phyloP scores from a whole-genome alignment of 92 coral and sea anemone genomes.

The Virgularia gustaviana region DNA sequence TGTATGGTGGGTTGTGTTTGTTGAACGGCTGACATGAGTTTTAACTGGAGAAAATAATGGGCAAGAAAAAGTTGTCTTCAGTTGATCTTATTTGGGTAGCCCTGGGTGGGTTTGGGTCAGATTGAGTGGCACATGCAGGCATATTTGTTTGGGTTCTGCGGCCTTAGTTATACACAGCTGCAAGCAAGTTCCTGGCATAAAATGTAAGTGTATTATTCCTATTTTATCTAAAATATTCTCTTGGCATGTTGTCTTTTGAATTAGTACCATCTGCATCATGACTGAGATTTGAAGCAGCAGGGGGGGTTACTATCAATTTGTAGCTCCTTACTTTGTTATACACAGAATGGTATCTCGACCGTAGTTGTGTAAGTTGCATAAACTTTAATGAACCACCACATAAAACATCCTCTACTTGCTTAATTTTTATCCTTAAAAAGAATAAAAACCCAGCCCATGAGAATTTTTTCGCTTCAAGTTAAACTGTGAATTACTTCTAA shows the following conservation, averaged over 20 bases:
- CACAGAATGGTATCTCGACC: constrained; percentile 78
- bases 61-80: not conserved
- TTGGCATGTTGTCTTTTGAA: too few species aligned
- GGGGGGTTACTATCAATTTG: not conserved
- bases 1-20: constrained; percentile 98
- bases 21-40: constrained; percentile 93
- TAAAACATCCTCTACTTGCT: constrained; percentile 74
- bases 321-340: constrained; percentile 72
- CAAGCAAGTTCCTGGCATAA: too few species aligned
- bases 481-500: not conserved
- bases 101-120: not conserved
- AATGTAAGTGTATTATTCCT: too few species aligned
- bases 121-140: not conserved
- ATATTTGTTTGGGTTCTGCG: too few species aligned
- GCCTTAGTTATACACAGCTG: too few species aligned
- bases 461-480: not conserved
- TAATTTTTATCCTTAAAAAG: constrained; percentile 68
- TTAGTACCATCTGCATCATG: not conserved
- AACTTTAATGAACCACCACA: constrained; percentile 77
- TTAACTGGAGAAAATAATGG: constrained; percentile 48
- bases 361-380: constrained; percentile 69
- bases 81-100: too few species aligned
- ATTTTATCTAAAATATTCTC: too few species aligned
- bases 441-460: not conserved
- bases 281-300: not conserved